Percentiles rank a stretch among this genome's conserved stretches.
Evolutionary conservation across 2,113 vertebrate species (phyloP).

Genomic region (Sinocyclocheilus maitianheensis): DNA sequence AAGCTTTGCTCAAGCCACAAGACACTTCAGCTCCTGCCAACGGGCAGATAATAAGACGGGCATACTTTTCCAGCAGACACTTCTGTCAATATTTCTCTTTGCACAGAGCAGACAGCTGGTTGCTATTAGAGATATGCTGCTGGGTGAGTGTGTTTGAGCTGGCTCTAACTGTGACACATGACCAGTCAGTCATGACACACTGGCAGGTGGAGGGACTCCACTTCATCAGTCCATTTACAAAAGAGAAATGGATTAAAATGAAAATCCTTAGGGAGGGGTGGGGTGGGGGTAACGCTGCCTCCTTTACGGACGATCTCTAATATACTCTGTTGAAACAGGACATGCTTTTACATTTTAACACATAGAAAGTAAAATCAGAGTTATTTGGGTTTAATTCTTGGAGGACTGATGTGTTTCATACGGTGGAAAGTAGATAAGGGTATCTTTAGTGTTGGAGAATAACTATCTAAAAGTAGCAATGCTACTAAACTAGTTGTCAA

Average conservation of each 20-base stretch:
- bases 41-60: constrained; percentile 60
- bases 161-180: constrained; percentile 58
- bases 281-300: not conserved
- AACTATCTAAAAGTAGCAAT: too few relatives aligned
- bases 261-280: not conserved
- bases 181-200: constrained; percentile 58
- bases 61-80: constrained; percentile 60
- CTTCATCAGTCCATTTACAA: constrained; percentile 70
- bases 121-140: constrained; percentile 72
- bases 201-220: constrained; percentile 64
- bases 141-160: constrained; percentile 64
- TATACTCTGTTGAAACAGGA: too few relatives aligned
- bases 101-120: constrained; percentile 66
- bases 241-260: constrained; percentile 44
- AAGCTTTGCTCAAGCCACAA: constrained; percentile 55
- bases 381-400: too few relatives aligned
- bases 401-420: too few relatives aligned
- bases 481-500: too few relatives aligned
- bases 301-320: too few relatives aligned
- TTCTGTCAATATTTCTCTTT: constrained; percentile 75
- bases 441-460: too few relatives aligned
- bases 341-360: too few relatives aligned
- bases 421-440: too few relatives aligned
- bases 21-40: constrained; percentile 53
- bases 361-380: too few relatives aligned